Evolutionary conservation across 2,888 invertebrate species (phyloP).

Genomic region (Strigamia transsilvanica): DNA sequence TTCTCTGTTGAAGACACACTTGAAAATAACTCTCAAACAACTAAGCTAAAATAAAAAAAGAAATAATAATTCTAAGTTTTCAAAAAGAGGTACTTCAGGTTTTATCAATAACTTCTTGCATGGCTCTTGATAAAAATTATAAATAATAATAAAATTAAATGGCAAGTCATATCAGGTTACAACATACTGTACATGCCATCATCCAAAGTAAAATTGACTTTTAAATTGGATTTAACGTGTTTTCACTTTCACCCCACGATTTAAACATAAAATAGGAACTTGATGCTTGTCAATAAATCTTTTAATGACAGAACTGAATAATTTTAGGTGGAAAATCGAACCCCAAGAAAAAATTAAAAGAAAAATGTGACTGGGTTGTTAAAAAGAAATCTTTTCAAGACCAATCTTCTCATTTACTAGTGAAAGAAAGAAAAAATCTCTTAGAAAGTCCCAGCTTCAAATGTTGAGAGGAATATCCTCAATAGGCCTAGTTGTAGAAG

Average conservation of each 20-base stretch:
- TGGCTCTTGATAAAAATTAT: neutral
- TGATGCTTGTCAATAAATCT: neutral
- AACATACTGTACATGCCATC: neutral
- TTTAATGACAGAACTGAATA: neutral
- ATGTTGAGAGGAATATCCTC: neutral
- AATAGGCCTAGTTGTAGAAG: slow-evolving; percentile 21
- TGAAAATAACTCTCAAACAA: neutral
- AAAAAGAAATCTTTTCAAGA: neutral
- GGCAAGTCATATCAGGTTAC: neutral
- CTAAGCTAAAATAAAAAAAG: neutral
- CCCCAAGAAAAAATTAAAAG: neutral
- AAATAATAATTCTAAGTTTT: neutral
- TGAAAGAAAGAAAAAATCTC: neutral
- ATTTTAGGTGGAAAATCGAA: neutral
- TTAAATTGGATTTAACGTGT: neutral
- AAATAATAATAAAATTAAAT: neutral
- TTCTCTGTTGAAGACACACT: neutral
- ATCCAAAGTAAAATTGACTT: neutral
- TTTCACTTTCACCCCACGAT: neutral
- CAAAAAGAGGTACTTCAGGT: neutral
- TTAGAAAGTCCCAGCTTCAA: slow-evolving; percentile 9
- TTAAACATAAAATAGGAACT: neutral
- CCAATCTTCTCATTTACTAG: neutral
- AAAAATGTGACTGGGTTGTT: neutral
- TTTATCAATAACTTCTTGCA: neutral